phyloP scores from a whole-genome alignment of 2,113 vertebrate species.

The Epinephelus fuscoguttatus region DNA sequence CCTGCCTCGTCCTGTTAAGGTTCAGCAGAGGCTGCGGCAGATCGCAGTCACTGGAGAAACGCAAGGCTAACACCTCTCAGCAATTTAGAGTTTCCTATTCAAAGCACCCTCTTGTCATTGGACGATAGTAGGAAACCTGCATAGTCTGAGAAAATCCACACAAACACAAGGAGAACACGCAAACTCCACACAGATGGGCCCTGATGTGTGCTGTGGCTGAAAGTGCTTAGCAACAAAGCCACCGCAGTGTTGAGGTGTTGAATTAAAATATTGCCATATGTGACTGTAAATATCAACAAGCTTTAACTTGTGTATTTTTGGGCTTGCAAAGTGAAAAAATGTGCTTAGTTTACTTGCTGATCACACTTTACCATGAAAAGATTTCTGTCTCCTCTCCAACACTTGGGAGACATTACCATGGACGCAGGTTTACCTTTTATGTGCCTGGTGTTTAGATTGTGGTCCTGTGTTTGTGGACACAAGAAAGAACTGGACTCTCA shows the following conservation, averaged over 20 bases:
- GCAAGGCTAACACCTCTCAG: neutral
- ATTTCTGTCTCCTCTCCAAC: slow-evolving; percentile 28
- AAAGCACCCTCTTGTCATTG: neutral
- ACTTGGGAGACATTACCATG: neutral
- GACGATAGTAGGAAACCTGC: neutral
- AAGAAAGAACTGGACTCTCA: neutral
- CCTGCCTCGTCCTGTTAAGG: neutral
- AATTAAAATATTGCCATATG: neutral
- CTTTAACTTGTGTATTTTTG: neutral
- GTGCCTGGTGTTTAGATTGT: slow-evolving; percentile 30
- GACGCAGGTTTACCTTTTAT: slow-evolving; percentile 14
- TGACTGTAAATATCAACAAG: neutral
- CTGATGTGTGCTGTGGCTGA: neutral
- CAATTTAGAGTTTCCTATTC: neutral
- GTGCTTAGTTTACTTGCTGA: neutral
- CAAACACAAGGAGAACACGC: neutral
- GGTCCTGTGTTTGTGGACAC: neutral
- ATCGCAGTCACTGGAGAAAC: neutral
- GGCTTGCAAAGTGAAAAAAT: neutral
- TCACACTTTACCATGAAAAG: neutral
- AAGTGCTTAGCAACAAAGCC: neutral
- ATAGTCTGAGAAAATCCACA: neutral
- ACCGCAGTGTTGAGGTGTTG: neutral
- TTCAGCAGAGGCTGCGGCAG: neutral
- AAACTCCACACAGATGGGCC: neutral